Percentiles rank a stretch among this genome's conserved stretches.
These are phyloP conservation scores for Saguinus imperator DNA, from an alignment of 2,113 vertebrate species.

Conservation along the genomic window DNA sequence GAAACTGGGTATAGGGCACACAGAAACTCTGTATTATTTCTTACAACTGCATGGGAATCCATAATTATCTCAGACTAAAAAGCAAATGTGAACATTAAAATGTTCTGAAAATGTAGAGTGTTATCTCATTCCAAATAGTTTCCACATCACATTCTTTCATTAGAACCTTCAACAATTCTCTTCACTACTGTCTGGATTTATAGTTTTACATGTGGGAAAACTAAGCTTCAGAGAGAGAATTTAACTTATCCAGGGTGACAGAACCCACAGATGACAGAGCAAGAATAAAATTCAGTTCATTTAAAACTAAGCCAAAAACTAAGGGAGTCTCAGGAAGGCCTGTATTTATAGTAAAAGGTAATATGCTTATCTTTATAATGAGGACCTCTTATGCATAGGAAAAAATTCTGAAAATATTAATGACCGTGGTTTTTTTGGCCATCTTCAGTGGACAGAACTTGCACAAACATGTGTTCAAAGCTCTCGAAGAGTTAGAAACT, in stretches of 20 bases:
- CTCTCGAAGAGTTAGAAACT: not conserved
- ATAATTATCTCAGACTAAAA: not conserved
- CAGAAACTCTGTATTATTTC: not conserved
- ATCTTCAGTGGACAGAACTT: not conserved
- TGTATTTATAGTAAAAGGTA: not conserved
- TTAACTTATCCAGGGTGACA: not conserved
- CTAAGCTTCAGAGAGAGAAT: not conserved
- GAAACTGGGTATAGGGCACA: not conserved
- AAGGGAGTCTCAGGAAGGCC: not conserved
- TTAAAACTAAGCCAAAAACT: not conserved
- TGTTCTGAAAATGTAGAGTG: no score
- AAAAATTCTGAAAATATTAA: not conserved
- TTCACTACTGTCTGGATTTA: not conserved
- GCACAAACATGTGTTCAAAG: not conserved
- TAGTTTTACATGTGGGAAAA: not conserved
- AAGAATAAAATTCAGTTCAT: not conserved
- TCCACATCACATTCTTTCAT: not conserved
- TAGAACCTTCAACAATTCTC: not conserved
- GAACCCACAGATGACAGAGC: not conserved
- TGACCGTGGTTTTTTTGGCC: not conserved
- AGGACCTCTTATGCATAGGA: not conserved
- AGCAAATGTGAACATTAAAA: not conserved
- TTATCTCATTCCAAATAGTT: not conserved
- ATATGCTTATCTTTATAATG: not conserved
- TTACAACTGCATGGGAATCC: not conserved